Evolutionary conservation across 2,113 vertebrate species (phyloP).

Genomic region (Poeciliopsis occidentalis): DNA sequence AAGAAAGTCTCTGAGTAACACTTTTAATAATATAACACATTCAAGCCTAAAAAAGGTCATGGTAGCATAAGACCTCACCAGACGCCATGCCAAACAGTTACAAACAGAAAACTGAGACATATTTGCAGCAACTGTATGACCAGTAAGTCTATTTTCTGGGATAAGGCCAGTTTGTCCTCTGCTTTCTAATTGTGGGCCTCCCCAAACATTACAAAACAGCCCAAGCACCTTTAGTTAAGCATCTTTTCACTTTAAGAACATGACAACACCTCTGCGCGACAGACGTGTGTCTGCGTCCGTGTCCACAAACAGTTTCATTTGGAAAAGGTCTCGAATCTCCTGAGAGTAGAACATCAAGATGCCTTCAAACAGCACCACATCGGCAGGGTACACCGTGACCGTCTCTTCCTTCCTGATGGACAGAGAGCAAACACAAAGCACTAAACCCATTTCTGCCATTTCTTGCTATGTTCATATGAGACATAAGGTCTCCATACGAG

Average conservation of each 20-base stretch:
- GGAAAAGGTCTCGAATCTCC: conserved; percentile 95
- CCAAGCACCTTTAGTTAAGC: background rate
- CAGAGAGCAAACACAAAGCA: conserved; percentile 36
- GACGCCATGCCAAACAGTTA: too few species aligned
- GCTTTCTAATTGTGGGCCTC: background rate
- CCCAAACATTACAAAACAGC: too few species aligned
- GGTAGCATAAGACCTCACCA: too few species aligned
- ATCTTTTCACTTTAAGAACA: background rate
- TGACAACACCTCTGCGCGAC: conserved; percentile 89
- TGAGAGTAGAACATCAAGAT: conserved; percentile 97
- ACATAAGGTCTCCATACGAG: too few species aligned
- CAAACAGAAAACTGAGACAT: too few species aligned
- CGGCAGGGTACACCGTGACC: conserved; percentile 92
- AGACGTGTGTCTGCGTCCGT: conserved; percentile 95
- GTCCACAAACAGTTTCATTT: conserved; percentile 98
- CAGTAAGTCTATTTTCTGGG: too few species aligned
- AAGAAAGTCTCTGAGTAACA: background rate
- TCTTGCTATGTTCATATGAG: background rate
- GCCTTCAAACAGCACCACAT: conserved; percentile 96
- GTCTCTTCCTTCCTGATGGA: conserved; percentile 90
- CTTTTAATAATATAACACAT: background rate
- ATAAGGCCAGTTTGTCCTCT: background rate
- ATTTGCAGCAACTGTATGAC: background rate
- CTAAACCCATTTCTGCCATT: background rate
- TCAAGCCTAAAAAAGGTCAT: too few species aligned